phyloP scores from a whole-genome alignment of 2,797 vertebrate genomes.

The Sciurus vulgaris region DNA sequence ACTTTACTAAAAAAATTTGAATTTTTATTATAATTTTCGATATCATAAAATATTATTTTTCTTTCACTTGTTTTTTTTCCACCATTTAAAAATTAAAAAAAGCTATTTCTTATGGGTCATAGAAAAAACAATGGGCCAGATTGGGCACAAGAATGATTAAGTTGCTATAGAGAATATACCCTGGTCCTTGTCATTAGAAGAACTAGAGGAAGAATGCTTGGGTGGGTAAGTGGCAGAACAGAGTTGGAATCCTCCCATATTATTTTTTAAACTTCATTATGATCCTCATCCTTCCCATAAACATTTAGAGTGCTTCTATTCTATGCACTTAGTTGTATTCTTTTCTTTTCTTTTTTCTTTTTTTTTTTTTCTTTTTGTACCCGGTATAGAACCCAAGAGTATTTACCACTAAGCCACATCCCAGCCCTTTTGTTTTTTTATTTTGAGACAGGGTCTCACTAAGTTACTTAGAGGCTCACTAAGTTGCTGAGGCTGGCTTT shows the following conservation, averaged over 20 bases:
- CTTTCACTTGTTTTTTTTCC: not conserved
- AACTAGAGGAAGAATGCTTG: not conserved
- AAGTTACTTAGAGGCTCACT: too few relatives aligned
- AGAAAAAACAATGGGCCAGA: not conserved
- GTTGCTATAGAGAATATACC: not conserved
- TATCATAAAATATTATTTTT: conserved; percentile 6
- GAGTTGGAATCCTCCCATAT: fast-evolving
- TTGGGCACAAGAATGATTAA: not conserved
- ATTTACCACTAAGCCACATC: too few relatives aligned
- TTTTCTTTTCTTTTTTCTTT: too few relatives aligned
- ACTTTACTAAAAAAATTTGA: not conserved
- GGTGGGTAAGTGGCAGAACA: not conserved
- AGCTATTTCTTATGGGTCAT: not conserved
- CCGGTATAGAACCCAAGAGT: too few relatives aligned
- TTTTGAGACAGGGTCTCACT: too few relatives aligned
- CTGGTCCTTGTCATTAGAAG: not conserved
- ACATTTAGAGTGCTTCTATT: not conserved
- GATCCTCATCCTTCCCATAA: not conserved
- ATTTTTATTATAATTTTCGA: not conserved
- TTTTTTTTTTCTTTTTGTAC: too few relatives aligned
- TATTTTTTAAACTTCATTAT: not conserved
- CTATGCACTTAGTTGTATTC: not conserved
- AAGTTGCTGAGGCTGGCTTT: too few relatives aligned
- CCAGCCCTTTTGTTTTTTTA: too few relatives aligned
- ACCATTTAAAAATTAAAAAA: not conserved